These are phyloP conservation scores for Polypedilum pembai DNA, from an alignment of 1,140 invertebrate species.

Conservation along the genomic window DNA sequence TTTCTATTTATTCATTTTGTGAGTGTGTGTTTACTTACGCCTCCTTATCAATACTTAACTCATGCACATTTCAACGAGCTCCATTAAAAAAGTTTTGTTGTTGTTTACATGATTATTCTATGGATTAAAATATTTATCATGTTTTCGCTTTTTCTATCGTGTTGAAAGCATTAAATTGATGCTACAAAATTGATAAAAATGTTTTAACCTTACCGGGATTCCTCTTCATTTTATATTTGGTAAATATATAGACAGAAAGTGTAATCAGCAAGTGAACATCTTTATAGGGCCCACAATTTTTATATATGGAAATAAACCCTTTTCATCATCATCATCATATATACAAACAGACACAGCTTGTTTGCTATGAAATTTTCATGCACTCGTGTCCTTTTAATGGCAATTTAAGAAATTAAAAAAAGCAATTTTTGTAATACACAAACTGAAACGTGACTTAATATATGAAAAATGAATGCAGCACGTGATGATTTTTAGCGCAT, in stretches of 20 bases:
- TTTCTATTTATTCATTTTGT: not conserved
- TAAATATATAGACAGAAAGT: no score
- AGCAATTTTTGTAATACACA: conserved; percentile 10
- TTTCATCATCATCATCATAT: no score
- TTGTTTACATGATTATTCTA: conserved; percentile 9
- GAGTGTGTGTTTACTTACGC: not conserved
- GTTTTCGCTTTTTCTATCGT: not conserved
- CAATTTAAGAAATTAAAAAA: conserved; percentile 11
- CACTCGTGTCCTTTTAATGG: not conserved
- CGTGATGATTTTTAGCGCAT: not conserved
- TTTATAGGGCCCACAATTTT: not conserved
- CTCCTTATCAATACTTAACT: not conserved
- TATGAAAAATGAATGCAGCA: conserved; percentile 7
- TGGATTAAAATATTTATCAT: conserved; percentile 19
- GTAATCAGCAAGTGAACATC: conserved; percentile 11
- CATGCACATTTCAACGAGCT: not conserved
- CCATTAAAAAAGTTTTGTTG: not conserved
- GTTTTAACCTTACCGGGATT: not conserved
- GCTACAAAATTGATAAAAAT: not conserved
- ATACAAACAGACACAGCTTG: not conserved
- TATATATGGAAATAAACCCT: no score
- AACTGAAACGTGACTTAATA: not conserved
- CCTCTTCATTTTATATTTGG: no score
- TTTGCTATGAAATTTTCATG: conserved; percentile 14
- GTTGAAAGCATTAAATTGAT: conserved; percentile 11